Conservation (phyloP, 2,888 invertebrate genomes). For the Apamea crenata region DNA sequence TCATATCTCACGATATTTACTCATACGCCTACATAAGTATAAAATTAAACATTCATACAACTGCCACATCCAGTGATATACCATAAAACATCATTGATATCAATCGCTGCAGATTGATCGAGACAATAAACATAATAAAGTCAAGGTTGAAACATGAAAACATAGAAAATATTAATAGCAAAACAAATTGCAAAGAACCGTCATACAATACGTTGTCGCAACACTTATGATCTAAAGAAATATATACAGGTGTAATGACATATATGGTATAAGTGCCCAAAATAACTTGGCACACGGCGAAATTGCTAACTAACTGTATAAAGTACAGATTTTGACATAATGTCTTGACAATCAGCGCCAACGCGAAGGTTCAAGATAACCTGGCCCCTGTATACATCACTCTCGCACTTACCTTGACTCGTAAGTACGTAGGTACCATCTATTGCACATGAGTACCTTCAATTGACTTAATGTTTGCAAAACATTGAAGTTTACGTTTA, state of each 20-base stretch:
- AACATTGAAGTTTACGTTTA: constrained; percentile 59
- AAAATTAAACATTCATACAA: constrained; percentile 27
- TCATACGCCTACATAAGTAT: neutral
- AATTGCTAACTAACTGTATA: constrained; percentile 9
- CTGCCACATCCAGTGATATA: constrained; percentile 62
- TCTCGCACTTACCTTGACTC: constrained; percentile 77
- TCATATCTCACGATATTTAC: constrained; percentile 10
- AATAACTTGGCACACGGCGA: neutral
- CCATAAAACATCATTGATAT: constrained; percentile 62
- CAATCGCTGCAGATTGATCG: constrained; percentile 59
- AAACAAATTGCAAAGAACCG: constrained; percentile 75
- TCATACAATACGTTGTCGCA: constrained; percentile 69
- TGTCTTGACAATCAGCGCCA: constrained; percentile 15
- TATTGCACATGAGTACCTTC: constrained; percentile 67
- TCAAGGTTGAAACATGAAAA: constrained; percentile 82
- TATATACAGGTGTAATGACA: constrained; percentile 78
- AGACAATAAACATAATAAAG: constrained; percentile 83
- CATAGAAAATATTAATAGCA: constrained; percentile 75
- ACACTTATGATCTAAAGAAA: constrained; percentile 66
- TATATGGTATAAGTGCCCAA: constrained; percentile 50
- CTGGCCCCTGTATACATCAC: constrained; percentile 53
- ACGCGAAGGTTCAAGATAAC: constrained; percentile 29
- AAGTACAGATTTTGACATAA: neutral
- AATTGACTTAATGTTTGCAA: constrained; percentile 64
- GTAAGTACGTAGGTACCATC: constrained; percentile 68